Conservation (phyloP, 2,797 vertebrate genomes). For the Mormyrus hasselquistii region DNA sequence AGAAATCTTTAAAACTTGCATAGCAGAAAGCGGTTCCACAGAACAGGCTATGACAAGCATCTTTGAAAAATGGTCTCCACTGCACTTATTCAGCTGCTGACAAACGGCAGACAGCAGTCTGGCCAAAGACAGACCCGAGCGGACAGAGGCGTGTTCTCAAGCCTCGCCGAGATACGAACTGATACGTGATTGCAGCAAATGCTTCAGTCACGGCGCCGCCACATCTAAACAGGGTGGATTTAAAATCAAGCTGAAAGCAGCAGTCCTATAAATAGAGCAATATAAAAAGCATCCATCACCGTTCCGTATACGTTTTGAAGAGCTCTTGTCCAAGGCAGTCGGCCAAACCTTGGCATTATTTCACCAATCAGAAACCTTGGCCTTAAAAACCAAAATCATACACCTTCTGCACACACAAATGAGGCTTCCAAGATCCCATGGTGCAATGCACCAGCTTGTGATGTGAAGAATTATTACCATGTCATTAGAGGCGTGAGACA, state of each 20-base stretch:
- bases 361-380: not conserved
- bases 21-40: not conserved
- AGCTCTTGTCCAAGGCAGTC: not conserved
- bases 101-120: not conserved
- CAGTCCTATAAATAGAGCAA: not conserved
- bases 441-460: not conserved
- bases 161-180: not conserved
- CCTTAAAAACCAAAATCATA: not conserved
- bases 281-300: not conserved
- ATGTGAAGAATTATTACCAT: not conserved
- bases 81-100: not conserved
- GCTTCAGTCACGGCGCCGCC: not conserved
- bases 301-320: conserved; percentile 2
- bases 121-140: not conserved
- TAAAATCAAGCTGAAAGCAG: not conserved
- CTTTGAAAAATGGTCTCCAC: not conserved
- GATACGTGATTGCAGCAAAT: not conserved
- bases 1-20: not conserved
- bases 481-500: not conserved
- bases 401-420: not conserved
- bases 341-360: not conserved
- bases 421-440: not conserved
- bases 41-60: not conserved
- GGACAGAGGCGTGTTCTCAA: not conserved
- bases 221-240: conserved; percentile 1